Evolutionary conservation across 2,113 vertebrate genomes (phyloP).

Genomic region (Urocitellus parryii): DNA sequence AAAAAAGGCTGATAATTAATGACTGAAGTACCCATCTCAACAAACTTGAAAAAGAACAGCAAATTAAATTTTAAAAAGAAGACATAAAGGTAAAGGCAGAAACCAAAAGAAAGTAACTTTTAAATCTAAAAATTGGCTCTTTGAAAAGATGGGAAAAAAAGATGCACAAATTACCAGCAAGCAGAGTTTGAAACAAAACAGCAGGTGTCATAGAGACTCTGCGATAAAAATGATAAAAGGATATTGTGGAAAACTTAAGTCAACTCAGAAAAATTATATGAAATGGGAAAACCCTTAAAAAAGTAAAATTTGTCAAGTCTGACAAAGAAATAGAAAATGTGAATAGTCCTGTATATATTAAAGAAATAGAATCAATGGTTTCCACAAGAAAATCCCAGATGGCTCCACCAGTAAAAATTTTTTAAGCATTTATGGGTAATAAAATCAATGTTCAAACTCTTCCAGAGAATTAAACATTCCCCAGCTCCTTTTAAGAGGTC

Average conservation of each 20-base stretch:
- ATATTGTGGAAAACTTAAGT: not conserved
- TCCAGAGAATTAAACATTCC: not conserved
- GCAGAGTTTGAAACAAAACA: not conserved
- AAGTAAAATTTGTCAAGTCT: slow-evolving; percentile 48
- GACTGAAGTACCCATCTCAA: not conserved
- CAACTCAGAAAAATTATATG: slow-evolving; percentile 14
- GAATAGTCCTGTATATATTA: not conserved
- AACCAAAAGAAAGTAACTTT: not conserved
- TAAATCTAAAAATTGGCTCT: slow-evolving; percentile 31
- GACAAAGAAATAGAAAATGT: slow-evolving; percentile 27
- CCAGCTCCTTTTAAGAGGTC: slow-evolving; percentile 50
- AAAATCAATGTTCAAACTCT: slow-evolving; percentile 21
- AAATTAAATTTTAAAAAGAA: not conserved
- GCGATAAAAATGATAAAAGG: not conserved
- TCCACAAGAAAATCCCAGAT: not conserved
- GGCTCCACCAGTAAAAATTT: slow-evolving; percentile 2
- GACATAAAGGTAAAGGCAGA: slow-evolving; percentile 30
- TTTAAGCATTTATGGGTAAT: slow-evolving; percentile 6
- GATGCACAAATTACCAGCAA: slow-evolving; percentile 3
- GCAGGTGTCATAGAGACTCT: not conserved
- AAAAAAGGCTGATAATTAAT: not conserved
- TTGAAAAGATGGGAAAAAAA: not conserved
- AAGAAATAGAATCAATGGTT: slow-evolving; percentile 17
- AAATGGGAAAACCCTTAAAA: not conserved
- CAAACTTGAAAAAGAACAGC: not conserved